Evolutionary conservation across 2,797 vertebrate species (phyloP).

Genomic region (Lepilemur septentrionalis): DNA sequence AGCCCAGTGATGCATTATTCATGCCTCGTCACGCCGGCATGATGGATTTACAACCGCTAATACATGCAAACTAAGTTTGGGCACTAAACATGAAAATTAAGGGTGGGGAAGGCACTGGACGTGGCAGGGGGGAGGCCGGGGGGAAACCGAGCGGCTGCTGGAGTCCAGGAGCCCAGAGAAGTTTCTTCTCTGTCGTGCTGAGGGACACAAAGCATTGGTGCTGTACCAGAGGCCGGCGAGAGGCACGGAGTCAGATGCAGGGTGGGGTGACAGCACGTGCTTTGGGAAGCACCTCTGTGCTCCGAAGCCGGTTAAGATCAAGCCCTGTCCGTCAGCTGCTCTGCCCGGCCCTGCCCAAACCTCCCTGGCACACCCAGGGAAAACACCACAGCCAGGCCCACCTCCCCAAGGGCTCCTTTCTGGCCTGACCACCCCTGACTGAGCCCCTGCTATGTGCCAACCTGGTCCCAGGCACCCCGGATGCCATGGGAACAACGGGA

Average conservation of each 20-base stretch:
- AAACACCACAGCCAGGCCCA: fast-evolving
- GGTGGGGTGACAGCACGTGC: fast-evolving
- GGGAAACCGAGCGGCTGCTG: not conserved
- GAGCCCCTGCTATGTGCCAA: not conserved
- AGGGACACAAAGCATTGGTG: not conserved
- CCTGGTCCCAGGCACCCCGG: not conserved
- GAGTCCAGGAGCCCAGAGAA: not conserved
- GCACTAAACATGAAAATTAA: constrained; percentile 79
- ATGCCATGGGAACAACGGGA: fast-evolving
- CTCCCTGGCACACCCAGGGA: fast-evolving
- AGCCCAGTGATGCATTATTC: constrained; percentile 83
- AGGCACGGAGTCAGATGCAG: fast-evolving
- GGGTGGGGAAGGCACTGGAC: not conserved
- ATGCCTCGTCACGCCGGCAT: constrained; percentile 52
- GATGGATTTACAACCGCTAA: constrained; percentile 81
- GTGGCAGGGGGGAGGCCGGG: not conserved
- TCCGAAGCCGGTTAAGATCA: too few species aligned
- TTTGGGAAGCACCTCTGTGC: not conserved
- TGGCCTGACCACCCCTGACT: not conserved
- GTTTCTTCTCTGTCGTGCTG: not conserved
- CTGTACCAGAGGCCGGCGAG: fast-evolving
- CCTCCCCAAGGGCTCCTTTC: fast-evolving
- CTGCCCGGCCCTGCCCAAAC: not conserved
- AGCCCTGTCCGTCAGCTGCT: fast-evolving
- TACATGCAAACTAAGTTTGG: constrained; percentile 83